phyloP scores from a whole-genome alignment of 2,888 invertebrate genomes.

The Synergus umbraculus region DNA sequence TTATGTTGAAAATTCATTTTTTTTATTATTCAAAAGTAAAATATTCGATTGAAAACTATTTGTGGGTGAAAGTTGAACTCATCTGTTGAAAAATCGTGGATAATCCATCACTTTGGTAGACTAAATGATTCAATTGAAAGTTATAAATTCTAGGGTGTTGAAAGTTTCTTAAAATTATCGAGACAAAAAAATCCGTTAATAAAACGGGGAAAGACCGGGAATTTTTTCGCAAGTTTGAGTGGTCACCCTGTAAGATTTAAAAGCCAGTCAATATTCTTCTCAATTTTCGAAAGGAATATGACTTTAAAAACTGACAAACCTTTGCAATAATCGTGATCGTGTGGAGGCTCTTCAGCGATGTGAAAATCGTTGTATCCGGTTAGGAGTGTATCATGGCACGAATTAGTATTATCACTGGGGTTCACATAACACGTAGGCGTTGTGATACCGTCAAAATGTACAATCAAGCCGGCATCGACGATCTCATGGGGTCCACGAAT shows the following conservation, averaged over 20 bases:
- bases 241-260: background rate
- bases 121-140: too few species aligned
- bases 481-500: constrained; percentile 60
- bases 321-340: constrained; percentile 9
- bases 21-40: too few species aligned
- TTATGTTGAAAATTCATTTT: too few species aligned
- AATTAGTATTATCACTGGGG: constrained; percentile 37
- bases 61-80: too few species aligned
- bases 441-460: constrained; percentile 44
- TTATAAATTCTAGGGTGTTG: too few species aligned
- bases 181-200: background rate
- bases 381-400: constrained; percentile 32
- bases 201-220: background rate
- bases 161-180: too few species aligned
- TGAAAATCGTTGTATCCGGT: constrained; percentile 35
- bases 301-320: constrained; percentile 8
- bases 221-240: background rate
- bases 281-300: background rate
- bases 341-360: background rate
- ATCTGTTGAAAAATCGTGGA: too few species aligned
- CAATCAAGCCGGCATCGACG: constrained; percentile 59
- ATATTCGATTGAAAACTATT: too few species aligned
- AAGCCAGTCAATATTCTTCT: background rate
- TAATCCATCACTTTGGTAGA: too few species aligned
- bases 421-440: constrained; percentile 35